Base-by-base conservation (phyloP, 2,113 vertebrate genomes). In the Equus quagga region DNA sequence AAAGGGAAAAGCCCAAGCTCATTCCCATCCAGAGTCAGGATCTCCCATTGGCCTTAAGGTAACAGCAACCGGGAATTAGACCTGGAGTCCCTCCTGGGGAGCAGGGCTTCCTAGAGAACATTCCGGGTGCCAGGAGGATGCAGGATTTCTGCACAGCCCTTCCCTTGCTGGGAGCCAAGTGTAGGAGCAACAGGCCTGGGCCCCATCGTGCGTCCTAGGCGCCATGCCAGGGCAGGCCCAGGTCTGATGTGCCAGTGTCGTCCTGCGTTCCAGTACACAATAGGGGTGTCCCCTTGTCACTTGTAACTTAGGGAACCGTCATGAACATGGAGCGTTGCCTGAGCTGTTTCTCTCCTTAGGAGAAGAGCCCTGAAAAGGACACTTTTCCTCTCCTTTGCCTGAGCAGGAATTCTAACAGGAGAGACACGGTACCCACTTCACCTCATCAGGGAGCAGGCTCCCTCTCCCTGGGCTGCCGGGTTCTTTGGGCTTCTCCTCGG, bases 341-440 rank as follows among this genome's bases (percentile, higher is more conserved):
- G 51, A 65, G 46, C 46, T 23, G 6, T 58, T 41, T 89, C 51
- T 54, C 24, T 65, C 58, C 80, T 70, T 36, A 36, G 97, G 78
- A 81, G 85, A 97, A 98, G 85, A 89, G 46, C 89, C 87, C 80
- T 91, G 6, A n/a, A 31, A 70, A 79, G 76, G 19, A 33, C 19
- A 10, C 62, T 7, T 28, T 33, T 8, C 44, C 88, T n/a, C 6
- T 2, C 67, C n/a, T 65, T 28, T 17, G 36, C 69, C 41, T 18
- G 33, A 13, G 23, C 51, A 56, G 26, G 19, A 3, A 17, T 58
- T 49, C 44, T 54, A 11, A 21, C 18, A 0, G 26, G n/a, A 6
- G 0, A 13, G 56, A 49, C 64, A 11, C 18, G 6, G 23, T 4
- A 18, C 51, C 46, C 19, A 41, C 5, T 36, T 18, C 31, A 2